Base-by-base conservation (phyloP, 2,113 vertebrate species). In the Prionailurus viverrinus region DNA sequence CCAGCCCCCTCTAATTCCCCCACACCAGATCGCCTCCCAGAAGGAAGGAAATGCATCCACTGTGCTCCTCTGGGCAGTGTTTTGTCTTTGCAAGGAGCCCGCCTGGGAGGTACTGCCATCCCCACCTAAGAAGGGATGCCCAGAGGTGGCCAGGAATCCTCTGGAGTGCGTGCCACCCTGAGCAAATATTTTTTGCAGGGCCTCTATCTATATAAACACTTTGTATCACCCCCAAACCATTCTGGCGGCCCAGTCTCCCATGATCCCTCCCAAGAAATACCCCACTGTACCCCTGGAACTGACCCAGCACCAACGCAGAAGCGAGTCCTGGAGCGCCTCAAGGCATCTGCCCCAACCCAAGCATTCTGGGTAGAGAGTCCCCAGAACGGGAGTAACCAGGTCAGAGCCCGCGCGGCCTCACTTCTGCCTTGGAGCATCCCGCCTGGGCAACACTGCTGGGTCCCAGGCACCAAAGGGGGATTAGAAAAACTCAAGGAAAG, bases 401-500 rank as follows among this genome's bases (percentile, higher is more conserved):
- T 27, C 4, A 66, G 15, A 31, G 63, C 21, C 8, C 53, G 19
- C 0, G 0, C 0, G 6, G 31, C 19, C 31, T 8, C 7, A 1
- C 4, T 66, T 19, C 23, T 2, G 4, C 55, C 15, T 48, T 81
- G n/a, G 41, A 51, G 65, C 31, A 0, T 3, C 16, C 2, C 4
- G 14, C 39, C 69, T 93, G 36, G 21, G 76, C 0, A 14, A 63
- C 69, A 25, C 61, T 89, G 69, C 25, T 41, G 33, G 31, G n/a
- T 82, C 45, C 79, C 65, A 31, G 33, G 63, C 68, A 39, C 63
- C 21, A 31, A 80, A 21, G 3, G 36, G 27, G 45, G n/a, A 61
- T 33, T 33, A 71, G 65, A 89, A 58, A 82, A 66, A 45, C 16
- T 89, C 69, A 88, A 36, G 36, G 21, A n/a, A 45, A 18, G 31